These are phyloP conservation scores for Datnioides undecimradiatus DNA, from an alignment of 2,113 vertebrate genomes.

Conservation along the genomic window DNA sequence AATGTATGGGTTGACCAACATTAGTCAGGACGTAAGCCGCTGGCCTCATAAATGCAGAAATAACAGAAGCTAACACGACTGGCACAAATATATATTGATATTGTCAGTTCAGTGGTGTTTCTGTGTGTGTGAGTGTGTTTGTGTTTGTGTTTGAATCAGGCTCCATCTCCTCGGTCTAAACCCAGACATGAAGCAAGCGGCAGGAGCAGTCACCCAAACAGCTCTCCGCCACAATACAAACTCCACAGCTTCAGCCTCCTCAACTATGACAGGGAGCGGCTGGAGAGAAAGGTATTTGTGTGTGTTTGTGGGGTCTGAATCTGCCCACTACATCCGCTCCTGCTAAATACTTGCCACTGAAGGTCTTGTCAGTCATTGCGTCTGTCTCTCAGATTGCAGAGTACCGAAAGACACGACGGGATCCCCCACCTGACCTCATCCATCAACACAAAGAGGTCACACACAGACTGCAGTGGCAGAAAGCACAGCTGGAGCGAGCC, in stretches of 20 bases:
- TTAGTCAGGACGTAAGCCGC: not conserved
- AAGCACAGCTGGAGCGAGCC: slow-evolving; percentile 85
- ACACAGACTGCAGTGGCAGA: slow-evolving; percentile 90
- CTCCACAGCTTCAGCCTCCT: slow-evolving; percentile 91
- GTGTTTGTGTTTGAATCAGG: slow-evolving; percentile 54
- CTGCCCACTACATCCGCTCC: not conserved
- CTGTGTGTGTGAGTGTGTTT: slow-evolving; percentile 8
- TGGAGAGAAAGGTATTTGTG: slow-evolving; percentile 87
- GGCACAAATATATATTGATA: not conserved
- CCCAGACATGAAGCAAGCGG: slow-evolving; percentile 68
- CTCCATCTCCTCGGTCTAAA: slow-evolving; percentile 78
- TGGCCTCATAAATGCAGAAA: not conserved
- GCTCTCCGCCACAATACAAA: slow-evolving; percentile 80
- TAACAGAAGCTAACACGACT: not conserved
- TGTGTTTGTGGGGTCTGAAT: not conserved
- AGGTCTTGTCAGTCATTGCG: slow-evolving; percentile 8
- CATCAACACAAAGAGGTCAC: slow-evolving; percentile 85
- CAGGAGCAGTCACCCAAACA: slow-evolving; percentile 62
- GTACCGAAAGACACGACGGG: slow-evolving; percentile 82
- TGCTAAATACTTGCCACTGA: not conserved
- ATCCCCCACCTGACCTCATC: slow-evolving; percentile 84
- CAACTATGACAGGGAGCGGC: slow-evolving; percentile 87
- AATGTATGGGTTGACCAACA: not conserved
- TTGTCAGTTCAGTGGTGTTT: not conserved
- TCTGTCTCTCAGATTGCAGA: slow-evolving; percentile 81